Percentiles rank a stretch among this genome's conserved stretches.
Conservation (phyloP, 2,888 invertebrate genomes). For the Drosophila seclusa region DNA sequence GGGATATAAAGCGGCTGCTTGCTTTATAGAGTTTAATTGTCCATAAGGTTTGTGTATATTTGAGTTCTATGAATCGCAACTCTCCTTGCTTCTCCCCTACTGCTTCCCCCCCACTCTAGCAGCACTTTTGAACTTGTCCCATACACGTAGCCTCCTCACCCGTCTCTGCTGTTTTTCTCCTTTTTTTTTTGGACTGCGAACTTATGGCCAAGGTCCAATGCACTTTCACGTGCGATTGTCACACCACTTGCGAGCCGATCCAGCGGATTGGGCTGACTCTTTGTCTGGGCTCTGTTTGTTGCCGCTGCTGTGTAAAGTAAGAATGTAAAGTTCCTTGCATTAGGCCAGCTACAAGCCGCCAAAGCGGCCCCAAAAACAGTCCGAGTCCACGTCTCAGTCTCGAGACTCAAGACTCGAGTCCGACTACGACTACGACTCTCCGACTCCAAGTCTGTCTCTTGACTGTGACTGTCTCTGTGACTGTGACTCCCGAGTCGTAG, state of each 20-base stretch:
- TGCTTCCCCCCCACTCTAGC: neutral
- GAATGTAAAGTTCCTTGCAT: conserved; percentile 64
- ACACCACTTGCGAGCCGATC: conserved; percentile 65
- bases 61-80: conserved; percentile 24
- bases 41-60: conserved; percentile 55
- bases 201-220: conserved; percentile 59
- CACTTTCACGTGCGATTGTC: conserved; percentile 78
- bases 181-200: conserved; percentile 15
- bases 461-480: conserved; percentile 1
- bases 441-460: conserved; percentile 29
- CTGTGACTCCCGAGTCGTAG: conserved; percentile 26
- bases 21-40: conserved; percentile 46
- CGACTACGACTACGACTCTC: conserved; percentile 30
- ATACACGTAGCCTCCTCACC: neutral
- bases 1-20: conserved; percentile 7
- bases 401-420: conserved; percentile 12
- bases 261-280: conserved; percentile 44
- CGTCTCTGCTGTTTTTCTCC: neutral
- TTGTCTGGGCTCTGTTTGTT: conserved; percentile 59
- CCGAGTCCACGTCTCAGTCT: conserved; percentile 27
- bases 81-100: neutral
- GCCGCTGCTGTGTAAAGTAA: conserved; percentile 62
- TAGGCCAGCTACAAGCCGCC: conserved; percentile 63
- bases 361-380: conserved; percentile 67
- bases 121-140: conserved; percentile 51